Evolutionary conservation across 2,113 vertebrate species (phyloP), one percentile per base, ranked within the genome.

Genomic region (Danionella cerebrum): DNA sequence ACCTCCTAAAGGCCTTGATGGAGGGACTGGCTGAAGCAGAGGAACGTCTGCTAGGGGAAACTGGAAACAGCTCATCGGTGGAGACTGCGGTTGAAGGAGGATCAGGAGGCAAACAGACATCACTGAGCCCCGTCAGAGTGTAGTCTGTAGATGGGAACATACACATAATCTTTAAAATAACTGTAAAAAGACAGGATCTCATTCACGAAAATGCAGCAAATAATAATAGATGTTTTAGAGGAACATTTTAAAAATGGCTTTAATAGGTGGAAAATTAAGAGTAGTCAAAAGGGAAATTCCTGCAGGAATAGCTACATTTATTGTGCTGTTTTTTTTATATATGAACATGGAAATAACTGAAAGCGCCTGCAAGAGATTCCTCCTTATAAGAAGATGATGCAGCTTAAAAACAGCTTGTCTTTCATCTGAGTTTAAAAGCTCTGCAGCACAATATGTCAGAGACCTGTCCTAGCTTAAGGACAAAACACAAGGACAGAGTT

Each of bases 1-100:
- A 92, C 75, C 89, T 89, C 79, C 89, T 90, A 36, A 91, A 78
- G 44, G 88, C 80, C 35, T 85, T 87, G 69, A 90, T 81, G 1
- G 90, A 87, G 69, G 79, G 85, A 22, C 82, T 85, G 27, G 82
- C 74, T 0, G 78, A 62, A 18, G 79, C 69, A 44, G 83, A 87
- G 3, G 88, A 88, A 79, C 85, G 82, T 73, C 87, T 89, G 25
- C 89, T 16, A 18, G 35, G 4, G 6, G 45, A 52, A 47, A 42
- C 22, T 14, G 25, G 47, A 29, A 25, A 62, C 13, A 52, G 67
- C 13, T 62, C 36, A 41, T 44, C 57, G 24, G 11, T 50, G 18
- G 33, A 62, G n/a, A 33, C 3, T 1, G 33, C 8, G 14, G 22
- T 22, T 24, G 31, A 39, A 27, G 45, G 48, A n/a, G 36, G 7